These are phyloP conservation scores for Machaerirhynchus nigripectus DNA, from an alignment of 2,113 vertebrate genomes.

Conservation along the genomic window DNA sequence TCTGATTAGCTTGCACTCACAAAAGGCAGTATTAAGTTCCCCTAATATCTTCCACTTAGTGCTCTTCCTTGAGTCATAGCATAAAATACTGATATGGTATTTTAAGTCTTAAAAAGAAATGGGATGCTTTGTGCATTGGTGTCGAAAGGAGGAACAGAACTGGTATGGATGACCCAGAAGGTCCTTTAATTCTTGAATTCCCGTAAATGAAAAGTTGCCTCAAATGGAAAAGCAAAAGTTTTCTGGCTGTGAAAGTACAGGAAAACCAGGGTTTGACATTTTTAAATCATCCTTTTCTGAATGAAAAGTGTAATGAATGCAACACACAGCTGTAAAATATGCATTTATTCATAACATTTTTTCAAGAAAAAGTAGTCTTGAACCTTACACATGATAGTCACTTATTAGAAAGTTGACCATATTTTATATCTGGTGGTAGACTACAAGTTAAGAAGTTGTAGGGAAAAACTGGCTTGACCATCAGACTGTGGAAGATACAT, in stretches of 20 bases:
- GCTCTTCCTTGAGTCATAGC: background rate
- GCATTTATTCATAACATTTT: background rate
- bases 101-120: constrained; percentile 9
- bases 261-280: background rate
- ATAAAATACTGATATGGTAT: background rate
- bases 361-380: background rate
- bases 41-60: background rate
- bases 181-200: background rate
- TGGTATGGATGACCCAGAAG: background rate
- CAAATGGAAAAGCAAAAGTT: background rate
- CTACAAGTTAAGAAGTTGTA: background rate
- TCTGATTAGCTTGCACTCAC: background rate
- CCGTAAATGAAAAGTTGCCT: background rate
- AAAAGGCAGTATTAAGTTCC: background rate
- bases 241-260: background rate
- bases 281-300: background rate
- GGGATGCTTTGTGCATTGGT: background rate
- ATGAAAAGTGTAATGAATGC: background rate
- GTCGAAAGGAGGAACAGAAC: background rate
- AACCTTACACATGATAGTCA: background rate
- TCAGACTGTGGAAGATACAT: background rate
- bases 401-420: background rate
- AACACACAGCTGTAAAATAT: background rate
- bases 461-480: background rate
- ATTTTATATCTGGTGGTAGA: background rate